Evolutionary conservation across 2,888 invertebrate genomes (phyloP), one percentile per base, ranked within the genome.

Genomic region (Tipula lateralis): DNA sequence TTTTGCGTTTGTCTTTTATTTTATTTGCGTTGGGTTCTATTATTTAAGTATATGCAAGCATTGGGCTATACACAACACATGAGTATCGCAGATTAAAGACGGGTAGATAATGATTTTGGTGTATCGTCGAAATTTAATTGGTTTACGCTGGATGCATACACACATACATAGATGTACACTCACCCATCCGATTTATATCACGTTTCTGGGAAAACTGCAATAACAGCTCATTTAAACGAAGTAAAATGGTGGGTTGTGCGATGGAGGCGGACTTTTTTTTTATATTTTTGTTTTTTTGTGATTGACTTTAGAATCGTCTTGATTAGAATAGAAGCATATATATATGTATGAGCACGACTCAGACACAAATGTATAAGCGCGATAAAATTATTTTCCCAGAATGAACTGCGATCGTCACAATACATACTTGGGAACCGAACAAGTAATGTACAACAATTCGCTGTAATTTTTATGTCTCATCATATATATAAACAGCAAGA

Each of bases 221-320:
- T 66, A 66, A 66, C 66, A 66, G 66, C 66, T 66, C 66, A 66
- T 66, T 66, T 66, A 66, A 66, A 66, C 24, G 66, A 24, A 66
- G 24, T 66, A 66, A 66, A 66, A 66, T 66, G 66, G 66, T 66
- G 66, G 66, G 66, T 66, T 66, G 66, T 19, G 66, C 66, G 24
- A 66, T 66, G 66, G 66, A 66, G 66, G 66, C 66, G 66, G 66
- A 66, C 24, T 24, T 66, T 66, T 9, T 9, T 66, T 66, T 24
- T 66, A 24, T 66, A 19, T 19, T 19, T 7, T 0, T 0, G 13
- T 39, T 19, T 50, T 50, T 24, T 24, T 66, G 66, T 66, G 66
- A 66, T 66, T 66, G 66, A 66, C 66, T 66, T 66, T 19, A 12
- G 66, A 50, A 66, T 19, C 66, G 6, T 66, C 24, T 24, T 66